These are phyloP conservation scores for Palythoa caribaeorum DNA, from an alignment of 92 coral and sea anemone species.

Conservation along the genomic window DNA sequence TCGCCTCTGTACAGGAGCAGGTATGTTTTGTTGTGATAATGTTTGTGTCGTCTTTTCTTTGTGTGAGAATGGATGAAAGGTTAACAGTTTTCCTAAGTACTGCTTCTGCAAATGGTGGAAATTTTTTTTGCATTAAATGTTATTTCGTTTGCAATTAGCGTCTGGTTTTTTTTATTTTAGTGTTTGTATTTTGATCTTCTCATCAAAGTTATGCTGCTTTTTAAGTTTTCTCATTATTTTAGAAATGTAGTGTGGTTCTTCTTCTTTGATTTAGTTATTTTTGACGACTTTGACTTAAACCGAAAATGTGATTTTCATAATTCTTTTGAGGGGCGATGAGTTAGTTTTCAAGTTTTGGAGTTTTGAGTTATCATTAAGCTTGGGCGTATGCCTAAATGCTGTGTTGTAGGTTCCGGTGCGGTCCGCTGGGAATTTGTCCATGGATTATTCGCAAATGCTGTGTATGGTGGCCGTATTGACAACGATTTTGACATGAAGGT, in stretches of 20 bases:
- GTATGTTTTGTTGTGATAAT: slow-evolving; percentile 33
- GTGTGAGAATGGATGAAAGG: too few species aligned
- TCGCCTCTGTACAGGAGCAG: slow-evolving; percentile 90
- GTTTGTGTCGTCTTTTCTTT: neutral
- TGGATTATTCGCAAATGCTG: slow-evolving; percentile 94
- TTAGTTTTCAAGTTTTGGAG: neutral
- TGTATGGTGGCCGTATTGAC: slow-evolving; percentile 97
- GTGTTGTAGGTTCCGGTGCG: slow-evolving; percentile 69
- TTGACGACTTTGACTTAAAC: too few species aligned
- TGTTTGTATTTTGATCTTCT: too few species aligned
- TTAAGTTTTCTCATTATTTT: too few species aligned
- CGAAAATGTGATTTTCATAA: neutral
- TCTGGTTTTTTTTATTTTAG: too few species aligned
- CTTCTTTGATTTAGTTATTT: too few species aligned
- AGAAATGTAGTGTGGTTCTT: too few species aligned
- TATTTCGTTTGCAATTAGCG: too few species aligned
- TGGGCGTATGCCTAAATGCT: neutral
- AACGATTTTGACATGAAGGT: slow-evolving; percentile 94
- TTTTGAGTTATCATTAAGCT: neutral
- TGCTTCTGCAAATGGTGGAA: too few species aligned
- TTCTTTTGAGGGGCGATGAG: neutral
- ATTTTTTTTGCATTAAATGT: too few species aligned
- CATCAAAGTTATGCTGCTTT: too few species aligned
- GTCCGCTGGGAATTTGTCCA: slow-evolving; percentile 97
- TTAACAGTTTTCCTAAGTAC: too few species aligned